These are phyloP conservation scores for Pseudoatta argentina DNA, from an alignment of 1,140 invertebrate species.

Conservation along the genomic window DNA sequence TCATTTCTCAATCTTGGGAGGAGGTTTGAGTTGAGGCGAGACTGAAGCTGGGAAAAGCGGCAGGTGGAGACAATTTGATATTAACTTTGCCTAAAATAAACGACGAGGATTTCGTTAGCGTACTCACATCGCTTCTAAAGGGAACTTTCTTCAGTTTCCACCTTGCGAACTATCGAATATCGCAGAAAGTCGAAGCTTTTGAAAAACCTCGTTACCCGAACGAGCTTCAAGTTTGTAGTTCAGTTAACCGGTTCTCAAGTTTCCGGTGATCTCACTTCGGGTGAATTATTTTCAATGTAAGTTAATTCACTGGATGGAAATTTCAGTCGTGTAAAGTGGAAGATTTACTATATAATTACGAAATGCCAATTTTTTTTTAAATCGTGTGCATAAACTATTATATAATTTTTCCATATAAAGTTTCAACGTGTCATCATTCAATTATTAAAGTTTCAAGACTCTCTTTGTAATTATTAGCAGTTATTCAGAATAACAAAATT, in stretches of 20 bases:
- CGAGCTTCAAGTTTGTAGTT: slow-evolving; percentile 41
- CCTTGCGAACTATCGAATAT: slow-evolving; percentile 36
- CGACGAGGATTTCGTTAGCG: not conserved
- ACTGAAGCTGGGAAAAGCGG: not conserved
- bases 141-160: slow-evolving; percentile 16
- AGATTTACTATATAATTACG: slow-evolving; percentile 33
- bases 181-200: slow-evolving; percentile 52
- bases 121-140: not conserved
- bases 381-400: not conserved
- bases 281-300: slow-evolving; percentile 51
- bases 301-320: slow-evolving; percentile 27
- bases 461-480: not conserved
- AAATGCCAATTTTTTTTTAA: not conserved
- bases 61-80: slow-evolving; percentile 11
- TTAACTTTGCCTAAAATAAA: slow-evolving; percentile 36
- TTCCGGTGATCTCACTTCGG: slow-evolving; percentile 18
- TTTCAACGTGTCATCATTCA: not conserved
- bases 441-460: not conserved
- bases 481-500: not conserved
- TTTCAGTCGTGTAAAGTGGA: not conserved
- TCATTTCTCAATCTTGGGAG: not conserved
- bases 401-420: not conserved
- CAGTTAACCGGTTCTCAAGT: slow-evolving; percentile 22
- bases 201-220: slow-evolving; percentile 56
- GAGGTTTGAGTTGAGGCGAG: not conserved